Percentiles rank a stretch among this genome's conserved stretches.
Conservation (phyloP, 2,113 vertebrate genomes). For the Megaceryle maxima region DNA sequence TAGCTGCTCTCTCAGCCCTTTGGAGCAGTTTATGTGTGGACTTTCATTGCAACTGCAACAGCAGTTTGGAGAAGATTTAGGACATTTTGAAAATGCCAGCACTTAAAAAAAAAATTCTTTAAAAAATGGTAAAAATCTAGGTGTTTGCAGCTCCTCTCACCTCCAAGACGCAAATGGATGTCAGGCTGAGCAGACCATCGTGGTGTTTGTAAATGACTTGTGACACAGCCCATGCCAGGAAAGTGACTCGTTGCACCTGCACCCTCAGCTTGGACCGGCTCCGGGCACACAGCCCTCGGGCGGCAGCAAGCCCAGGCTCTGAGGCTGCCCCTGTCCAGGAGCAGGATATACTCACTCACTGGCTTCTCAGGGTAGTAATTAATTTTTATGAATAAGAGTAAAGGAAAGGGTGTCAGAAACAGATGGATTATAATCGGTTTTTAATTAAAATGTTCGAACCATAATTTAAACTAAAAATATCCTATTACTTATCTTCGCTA, state of each 20-base stretch:
- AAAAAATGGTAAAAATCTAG: not conserved
- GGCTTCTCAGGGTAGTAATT: not conserved
- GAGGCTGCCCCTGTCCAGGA: not conserved
- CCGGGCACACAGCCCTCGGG: accelerated
- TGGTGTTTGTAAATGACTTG: not conserved
- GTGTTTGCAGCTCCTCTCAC: not conserved
- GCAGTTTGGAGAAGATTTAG: not conserved
- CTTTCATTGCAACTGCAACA: not conserved
- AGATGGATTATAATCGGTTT: slow-evolving; percentile 22
- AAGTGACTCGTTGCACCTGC: not conserved
- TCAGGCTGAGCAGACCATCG: not conserved
- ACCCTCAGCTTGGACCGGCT: not conserved
- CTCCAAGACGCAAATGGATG: not conserved
- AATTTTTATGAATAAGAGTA: not conserved
- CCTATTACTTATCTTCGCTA: not conserved
- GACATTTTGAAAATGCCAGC: not conserved
- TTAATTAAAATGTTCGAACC: slow-evolving; percentile 27
- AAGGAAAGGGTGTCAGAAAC: not conserved
- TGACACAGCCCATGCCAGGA: accelerated
- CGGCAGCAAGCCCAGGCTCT: not conserved
- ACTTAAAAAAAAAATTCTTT: not conserved
- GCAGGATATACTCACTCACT: not conserved
- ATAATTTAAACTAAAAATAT: slow-evolving; percentile 36
- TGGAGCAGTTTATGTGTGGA: not conserved
- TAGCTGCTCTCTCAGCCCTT: not conserved